Base-by-base conservation (phyloP, 2,113 vertebrate species). In the Aleadryas rufinucha region DNA sequence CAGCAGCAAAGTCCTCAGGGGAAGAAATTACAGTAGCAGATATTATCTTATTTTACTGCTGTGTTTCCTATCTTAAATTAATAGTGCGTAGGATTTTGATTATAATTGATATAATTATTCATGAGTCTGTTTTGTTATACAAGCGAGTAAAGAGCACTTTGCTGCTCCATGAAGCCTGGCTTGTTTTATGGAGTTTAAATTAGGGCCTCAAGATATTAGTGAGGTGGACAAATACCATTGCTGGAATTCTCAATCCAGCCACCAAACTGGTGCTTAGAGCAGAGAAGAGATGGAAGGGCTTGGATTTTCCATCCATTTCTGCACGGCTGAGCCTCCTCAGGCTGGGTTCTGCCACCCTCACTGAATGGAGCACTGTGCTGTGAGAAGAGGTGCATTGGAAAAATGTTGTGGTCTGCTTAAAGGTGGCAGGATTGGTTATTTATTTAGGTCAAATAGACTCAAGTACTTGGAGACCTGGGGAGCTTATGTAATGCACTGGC, bases 31-130 rank as follows among this genome's bases (percentile, higher is more conserved):
- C 17, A 59, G 54, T 42, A 70, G 54, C 33, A 91, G 90, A 88
- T 93, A 69, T 6, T 89, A 84, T 94, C 91, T 90, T 76, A 35
- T 45, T 95, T 91, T 83, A 85, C 50, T 72, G 47, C 60, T 63
- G 9, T 37, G 70, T 82, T 96, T 91, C 78, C 78, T 77, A 66
- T 93, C 71, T 85, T 41, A 77, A 81, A 91, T 85, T 90, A 93
- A 88, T 69, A 77, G 70, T 4, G 9, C 0, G 3, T 87, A 91
- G 82, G 66, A 63, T 93, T 96, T 92, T 69, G 57, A 80, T 89
- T 96, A 50, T 69, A 90, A 84, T 79, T 94, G 78, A 49, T 69
- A 72, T 56, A 88, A 91, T 92, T 50, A 50, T 77, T 88, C 30
- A 26, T 80, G 37, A 54, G 7, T 18, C 59, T 80, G 4, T 63